These are phyloP conservation scores for Chrysodeixis includens DNA, from an alignment of 2,888 invertebrate genomes.

Conservation along the genomic window DNA sequence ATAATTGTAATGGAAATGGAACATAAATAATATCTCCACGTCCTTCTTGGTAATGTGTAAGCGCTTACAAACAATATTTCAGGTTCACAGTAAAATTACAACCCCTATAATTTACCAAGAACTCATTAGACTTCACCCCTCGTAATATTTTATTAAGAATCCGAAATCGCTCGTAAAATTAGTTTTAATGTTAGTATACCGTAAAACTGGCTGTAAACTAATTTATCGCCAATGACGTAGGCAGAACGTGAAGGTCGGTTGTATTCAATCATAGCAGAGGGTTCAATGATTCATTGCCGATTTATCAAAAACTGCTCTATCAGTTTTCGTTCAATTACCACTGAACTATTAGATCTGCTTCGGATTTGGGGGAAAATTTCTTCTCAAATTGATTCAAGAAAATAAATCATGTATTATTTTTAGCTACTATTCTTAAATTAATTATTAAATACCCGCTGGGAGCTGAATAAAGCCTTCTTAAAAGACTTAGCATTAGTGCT, in stretches of 20 bases:
- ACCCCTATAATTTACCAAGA: conserved; percentile 37
- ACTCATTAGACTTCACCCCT: conserved; percentile 38
- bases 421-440: neutral
- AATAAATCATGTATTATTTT: neutral
- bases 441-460: neutral
- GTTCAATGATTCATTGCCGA: conserved; percentile 53
- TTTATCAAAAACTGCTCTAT: conserved; percentile 54
- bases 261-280: conserved; percentile 51
- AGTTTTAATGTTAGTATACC: conserved; percentile 52
- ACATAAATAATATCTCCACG: neutral
- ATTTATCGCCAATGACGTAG: conserved; percentile 53
- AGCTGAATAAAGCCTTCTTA: neutral
- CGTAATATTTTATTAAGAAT: conserved; percentile 44
- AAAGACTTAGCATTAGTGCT: neutral
- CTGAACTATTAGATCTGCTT: conserved; percentile 22
- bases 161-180: conserved; percentile 57
- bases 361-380: neutral
- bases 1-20: neutral
- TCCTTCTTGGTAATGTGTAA: neutral
- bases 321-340: conserved; percentile 53
- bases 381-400: neutral
- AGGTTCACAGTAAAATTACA: conserved; percentile 24
- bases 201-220: conserved; percentile 47
- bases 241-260: conserved; percentile 30
- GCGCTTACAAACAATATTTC: conserved; percentile 7